Evolutionary conservation across 1,140 invertebrate species (phyloP), one percentile per base, ranked within the genome.

Genomic region (Asbolus verrucosus): DNA sequence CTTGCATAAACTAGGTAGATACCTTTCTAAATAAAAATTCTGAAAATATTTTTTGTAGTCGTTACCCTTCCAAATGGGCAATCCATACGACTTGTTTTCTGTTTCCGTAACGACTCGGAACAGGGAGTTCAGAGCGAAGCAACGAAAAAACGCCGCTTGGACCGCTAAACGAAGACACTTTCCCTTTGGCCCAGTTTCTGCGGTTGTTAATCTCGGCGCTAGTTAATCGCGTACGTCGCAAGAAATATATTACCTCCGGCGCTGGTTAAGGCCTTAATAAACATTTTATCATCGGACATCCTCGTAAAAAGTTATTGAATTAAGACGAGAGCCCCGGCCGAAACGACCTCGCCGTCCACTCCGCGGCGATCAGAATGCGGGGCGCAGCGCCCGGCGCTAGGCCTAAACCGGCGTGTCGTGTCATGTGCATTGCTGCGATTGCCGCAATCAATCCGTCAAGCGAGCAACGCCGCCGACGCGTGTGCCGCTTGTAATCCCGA

Each of bases 261-360:
- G 46, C 46, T 21, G 46, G 19, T 54, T 54, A 54, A 54, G 27
- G 46, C 24, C 46, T 54, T 54, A 54, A 54, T 54, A 54, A 54
- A 54, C 46, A 24, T 54, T 54, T 54, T 54, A 54, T 54, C 27
- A 54, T 54, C 46, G 27, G 46, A 19, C n/a, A n/a, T 54, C 46
- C 46, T 54, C 46, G 46, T 54, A 54, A 54, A 54, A 54, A 54
- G 19, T 54, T 21, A 54, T 27, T 54, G 46, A 54, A 54, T 54
- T 54, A 54, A 54, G 46, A 54, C 46, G 46, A 54, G 19, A 54
- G 46, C 14, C 46, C 21, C 46, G 1, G 19, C 14, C 13, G 46
- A 54, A 54, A 4, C 33, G 11, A 11, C 21, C 11, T 27, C 21
- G 19, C 9, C 46, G 19, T 54, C 21, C n/a, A 27, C 3, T 21